Evolutionary conservation across 2,888 invertebrate species (phyloP), one percentile per base, ranked within the genome.

Genomic region (Eristalis arbustorum): DNA sequence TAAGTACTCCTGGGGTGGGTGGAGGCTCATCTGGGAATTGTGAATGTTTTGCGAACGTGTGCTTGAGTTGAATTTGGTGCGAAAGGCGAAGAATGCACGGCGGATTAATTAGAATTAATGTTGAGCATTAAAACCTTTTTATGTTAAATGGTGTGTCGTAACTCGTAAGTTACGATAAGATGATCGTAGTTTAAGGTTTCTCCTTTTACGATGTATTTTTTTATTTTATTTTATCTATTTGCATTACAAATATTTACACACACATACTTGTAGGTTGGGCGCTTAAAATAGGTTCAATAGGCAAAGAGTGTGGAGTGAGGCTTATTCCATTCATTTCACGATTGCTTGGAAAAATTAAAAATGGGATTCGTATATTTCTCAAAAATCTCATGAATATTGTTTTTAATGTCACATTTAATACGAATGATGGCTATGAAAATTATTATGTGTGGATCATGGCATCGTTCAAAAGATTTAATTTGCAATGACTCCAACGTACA

Each of bases 1-100:
- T 68, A 63, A 56, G n/a, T 64, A 28, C 31, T 28, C 13, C 34
- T 69, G 69, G 82, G 71, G 87, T 83, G 75, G 87, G 83, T 79
- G 83, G 75, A 87, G 49, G 49, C 63, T 87, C 72, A 87, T 83
- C 78, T 78, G 82, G 78, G 87, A 82, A 71, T 66, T 18, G 49
- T 49, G 49, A 49, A 18, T 49, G 49, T 49, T n/a, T 49, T 49
- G 49, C 49, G 49, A 49, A 59, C 40, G 63, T 57, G 57, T 57
- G 72, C 40, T 69, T 59, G 64, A 66, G 69, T 76, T 85, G 42
- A 73, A 81, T 64, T 74, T 22, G 74, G 69, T 82, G n/a, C n/a
- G 61, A 74, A 61, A 78, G 87, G 73, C 78, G 82, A 67, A 74
- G 73, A 42, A 56, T 80, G 80, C 69, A 73, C 56, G 64, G 64